These are phyloP conservation scores for Globodera ellingtonae DNA, from an alignment of 1,140 invertebrate species.

Conservation along the genomic window DNA sequence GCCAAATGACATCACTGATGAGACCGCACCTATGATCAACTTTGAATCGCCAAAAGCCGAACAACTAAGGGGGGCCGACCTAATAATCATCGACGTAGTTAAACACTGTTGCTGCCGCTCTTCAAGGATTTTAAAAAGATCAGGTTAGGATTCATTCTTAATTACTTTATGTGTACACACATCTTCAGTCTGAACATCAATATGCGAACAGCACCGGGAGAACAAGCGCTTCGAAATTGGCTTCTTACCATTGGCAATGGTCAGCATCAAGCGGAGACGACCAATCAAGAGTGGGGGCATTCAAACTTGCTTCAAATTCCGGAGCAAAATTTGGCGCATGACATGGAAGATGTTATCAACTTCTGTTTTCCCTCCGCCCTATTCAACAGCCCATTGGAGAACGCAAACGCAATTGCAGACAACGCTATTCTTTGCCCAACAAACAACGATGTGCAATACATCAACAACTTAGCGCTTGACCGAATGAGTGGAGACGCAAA, in stretches of 20 bases:
- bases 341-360: background rate
- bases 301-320: background rate
- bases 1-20: slow-evolving; percentile 26
- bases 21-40: background rate
- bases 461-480: background rate
- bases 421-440: slow-evolving; percentile 1
- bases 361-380: background rate
- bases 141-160: background rate
- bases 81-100: slow-evolving; percentile 3
- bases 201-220: slow-evolving; percentile 15
- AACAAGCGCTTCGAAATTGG: background rate
- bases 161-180: background rate
- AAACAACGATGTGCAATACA: background rate
- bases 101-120: background rate
- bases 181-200: slow-evolving; percentile 9
- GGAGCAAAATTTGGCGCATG: background rate
- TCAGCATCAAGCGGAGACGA: background rate
- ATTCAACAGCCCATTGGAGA: background rate
- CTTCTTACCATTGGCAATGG: slow-evolving; percentile 2
- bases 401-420: background rate
- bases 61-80: background rate
- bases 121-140: slow-evolving; percentile 19
- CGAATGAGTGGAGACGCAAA: background rate
- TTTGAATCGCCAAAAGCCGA: slow-evolving; percentile 11
- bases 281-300: no score